phyloP scores from a whole-genome alignment of 2,113 vertebrate genomes.

The Acrocephalus arundinaceus region DNA sequence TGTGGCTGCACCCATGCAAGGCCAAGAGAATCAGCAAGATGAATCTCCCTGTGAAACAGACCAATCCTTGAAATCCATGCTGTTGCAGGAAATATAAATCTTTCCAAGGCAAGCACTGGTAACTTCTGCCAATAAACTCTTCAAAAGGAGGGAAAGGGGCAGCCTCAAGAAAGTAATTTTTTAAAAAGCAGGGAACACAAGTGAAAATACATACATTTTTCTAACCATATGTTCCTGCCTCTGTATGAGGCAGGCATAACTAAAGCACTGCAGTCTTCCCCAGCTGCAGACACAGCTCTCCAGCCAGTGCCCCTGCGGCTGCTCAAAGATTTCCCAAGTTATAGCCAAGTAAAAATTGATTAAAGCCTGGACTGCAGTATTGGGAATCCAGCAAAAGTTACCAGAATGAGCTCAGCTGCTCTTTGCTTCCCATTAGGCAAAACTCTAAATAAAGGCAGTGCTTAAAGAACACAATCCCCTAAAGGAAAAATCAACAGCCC shows the following conservation, averaged over 20 bases:
- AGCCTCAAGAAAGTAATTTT: not conserved
- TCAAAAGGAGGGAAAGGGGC: not conserved
- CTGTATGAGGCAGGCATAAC: not conserved
- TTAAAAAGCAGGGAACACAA: not conserved
- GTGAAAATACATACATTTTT: not conserved
- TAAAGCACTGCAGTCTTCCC: not conserved
- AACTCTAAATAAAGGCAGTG: not conserved
- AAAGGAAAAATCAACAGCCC: not conserved
- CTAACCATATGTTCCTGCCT: not conserved
- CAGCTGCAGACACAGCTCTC: not conserved
- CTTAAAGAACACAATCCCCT: not conserved
- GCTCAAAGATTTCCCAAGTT: not conserved
- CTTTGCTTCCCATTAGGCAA: not conserved
- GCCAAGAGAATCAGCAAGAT: not conserved
- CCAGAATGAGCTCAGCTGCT: not conserved
- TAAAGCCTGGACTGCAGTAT: not conserved
- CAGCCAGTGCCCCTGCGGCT: not conserved
- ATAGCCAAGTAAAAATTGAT: slow-evolving; percentile 7
- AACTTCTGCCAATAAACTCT: not conserved
- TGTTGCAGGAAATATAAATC: not conserved
- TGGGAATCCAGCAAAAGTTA: not conserved
- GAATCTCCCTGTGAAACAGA: not conserved
- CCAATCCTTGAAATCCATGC: not conserved
- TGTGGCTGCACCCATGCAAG: not conserved
- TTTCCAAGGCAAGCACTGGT: not conserved